Base-by-base conservation (phyloP, 2,797 vertebrate species). In the Scleropages formosus region DNA sequence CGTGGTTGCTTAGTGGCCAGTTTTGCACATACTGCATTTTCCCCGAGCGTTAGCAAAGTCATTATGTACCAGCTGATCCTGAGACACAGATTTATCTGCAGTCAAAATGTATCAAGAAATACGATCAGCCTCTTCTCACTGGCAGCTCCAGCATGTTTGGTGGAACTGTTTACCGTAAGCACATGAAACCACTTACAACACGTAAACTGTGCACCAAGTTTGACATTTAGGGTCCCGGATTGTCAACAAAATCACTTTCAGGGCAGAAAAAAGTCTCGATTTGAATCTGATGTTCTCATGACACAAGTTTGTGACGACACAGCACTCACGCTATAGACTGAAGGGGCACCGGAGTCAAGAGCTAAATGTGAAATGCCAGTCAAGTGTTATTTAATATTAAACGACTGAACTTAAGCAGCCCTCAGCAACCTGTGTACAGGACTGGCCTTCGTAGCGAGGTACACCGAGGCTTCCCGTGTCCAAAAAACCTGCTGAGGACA, bases 171-270 rank as follows among this genome's bases (percentile, higher is more conserved):
- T 85, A 86, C 75, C 78, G 59, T 82, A 20, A 80, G 64, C 80
- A 83, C 72, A 84, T 85, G 80, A 84, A 85, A 78, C 83, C 76
- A 80, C 75, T 85, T 82, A 82, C 76, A 79, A 82, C 53, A 67
- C 64, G 78, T 72, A 79, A 87, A 82, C 79, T 72, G 44, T 84
- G 84, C 82, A 84, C 79, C 72, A 76, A 83, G 78, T 85, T 83
- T 85, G 83, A 85, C 84, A 84, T 85, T 83, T 76, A 65, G 78
- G 77, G 77, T 77, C 74, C 78, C 47, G 47, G 80, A 82, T 79
- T 84, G 80, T 82, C 83, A 82, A 78, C 78, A 78, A 77, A 79
- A 78, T 31, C 73, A 74, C 47, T 46, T 73, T 84, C 72, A 64
- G 49, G 61, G 71, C 67, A 62, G 72, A 79, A 78, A 56, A 76